Base-by-base conservation (phyloP, 2,113 vertebrate species). In the Lamprotornis superbus region DNA sequence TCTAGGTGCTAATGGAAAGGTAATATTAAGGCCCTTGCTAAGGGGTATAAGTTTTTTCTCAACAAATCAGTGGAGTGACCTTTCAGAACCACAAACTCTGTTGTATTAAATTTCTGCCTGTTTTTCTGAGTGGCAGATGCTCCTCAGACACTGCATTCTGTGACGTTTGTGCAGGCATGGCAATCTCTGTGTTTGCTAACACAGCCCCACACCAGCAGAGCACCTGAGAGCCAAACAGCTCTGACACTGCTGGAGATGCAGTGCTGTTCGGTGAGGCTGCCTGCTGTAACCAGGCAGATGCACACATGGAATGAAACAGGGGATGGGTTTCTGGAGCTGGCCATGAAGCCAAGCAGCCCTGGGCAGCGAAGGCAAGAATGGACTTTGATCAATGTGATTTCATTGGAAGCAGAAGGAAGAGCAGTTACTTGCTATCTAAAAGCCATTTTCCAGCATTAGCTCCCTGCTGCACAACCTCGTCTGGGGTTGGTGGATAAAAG, bases 241-340 rank as follows among this genome's bases (percentile, higher is more conserved):
- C 83, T 83, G 83, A 17, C 44, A 35, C 11, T 65, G 33, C 82
- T 76, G 59, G 65, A 89, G 95, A n/a, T 64, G 69, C 2, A 17
- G 67, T 20, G 24, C 65, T 47, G 47, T 30, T 83, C 33, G 40
- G 39, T 27, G 61, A 74, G 47, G 87, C 44, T 49, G n/a, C 33
- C 25, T 63, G 40, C 19, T 64, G 55, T 49, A 76, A 80, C 83
- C 46, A 90, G 81, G 50, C 68, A 83, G 76, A 70, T 8, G 84
- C 52, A 89, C 13, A 50, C 44, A 47, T 22, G 44, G 83, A 94
- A 91, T 15, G 31, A 95, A 93, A 33, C 3, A 89, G 83, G 71
- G 60, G 63, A 33, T 78, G 59, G 78, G 68, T 91, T 91, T 87
- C 90, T 90, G 93, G 39, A 93, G 75, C 57, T 65, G 65, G 83